A percentile compares a stretch with the other conserved stretches of the same genome.
Evolutionary conservation across 2,888 invertebrate species (phyloP).

Genomic region (Taphrorychus bicolor): DNA sequence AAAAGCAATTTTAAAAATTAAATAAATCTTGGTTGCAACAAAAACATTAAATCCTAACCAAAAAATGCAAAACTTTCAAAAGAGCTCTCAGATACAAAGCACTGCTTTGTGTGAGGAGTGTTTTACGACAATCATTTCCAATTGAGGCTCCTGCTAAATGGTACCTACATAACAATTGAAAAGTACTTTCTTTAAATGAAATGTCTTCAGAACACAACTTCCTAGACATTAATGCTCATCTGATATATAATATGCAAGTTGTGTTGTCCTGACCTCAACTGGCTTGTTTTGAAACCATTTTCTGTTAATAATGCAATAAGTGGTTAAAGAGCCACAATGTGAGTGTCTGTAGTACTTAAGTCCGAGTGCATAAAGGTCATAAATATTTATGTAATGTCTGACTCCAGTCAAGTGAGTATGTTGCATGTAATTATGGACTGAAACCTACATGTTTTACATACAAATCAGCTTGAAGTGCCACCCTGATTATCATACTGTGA

Average conservation of each 20-base stretch:
- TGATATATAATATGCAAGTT: neutral
- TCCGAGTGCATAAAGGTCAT: neutral
- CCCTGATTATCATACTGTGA: neutral
- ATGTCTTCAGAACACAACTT: no score
- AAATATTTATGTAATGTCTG: slow-evolving; percentile 7
- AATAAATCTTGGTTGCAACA: no score
- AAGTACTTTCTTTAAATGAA: no score
- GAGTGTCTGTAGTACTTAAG: neutral
- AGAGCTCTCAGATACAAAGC: no score
- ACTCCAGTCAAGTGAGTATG: neutral
- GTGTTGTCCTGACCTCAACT: neutral
- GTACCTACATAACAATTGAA: no score
- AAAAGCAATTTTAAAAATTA: no score
- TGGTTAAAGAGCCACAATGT: neutral
- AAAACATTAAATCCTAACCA: no score
- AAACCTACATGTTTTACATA: neutral
- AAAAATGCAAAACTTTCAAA: no score
- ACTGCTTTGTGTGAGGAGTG: no score
- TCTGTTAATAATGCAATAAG: neutral
- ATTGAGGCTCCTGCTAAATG: no score
- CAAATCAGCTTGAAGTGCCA: neutral
- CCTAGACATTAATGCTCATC: no score
- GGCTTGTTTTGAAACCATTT: neutral
- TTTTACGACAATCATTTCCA: no score
- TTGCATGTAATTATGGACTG: neutral